Percentiles rank a stretch among this genome's conserved stretches.
These are phyloP conservation scores for Eunapius fragilis DNA, from an alignment of 37 sponge, comb jelly and placozoan genomes.

Conservation along the genomic window DNA sequence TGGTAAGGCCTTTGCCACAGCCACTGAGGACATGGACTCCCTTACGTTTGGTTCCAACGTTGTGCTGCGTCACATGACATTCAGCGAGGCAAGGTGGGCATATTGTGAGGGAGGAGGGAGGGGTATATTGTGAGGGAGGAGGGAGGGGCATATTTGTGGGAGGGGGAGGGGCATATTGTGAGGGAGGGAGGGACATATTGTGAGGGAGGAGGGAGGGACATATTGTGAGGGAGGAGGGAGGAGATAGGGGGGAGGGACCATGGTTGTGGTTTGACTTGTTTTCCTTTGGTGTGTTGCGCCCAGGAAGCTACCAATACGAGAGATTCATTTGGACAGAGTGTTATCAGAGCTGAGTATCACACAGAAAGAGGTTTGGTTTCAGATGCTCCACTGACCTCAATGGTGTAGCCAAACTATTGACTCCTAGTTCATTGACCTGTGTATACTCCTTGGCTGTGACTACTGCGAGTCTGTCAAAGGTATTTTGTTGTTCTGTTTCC, in stretches of 20 bases:
- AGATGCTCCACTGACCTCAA: neutral
- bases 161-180: too few species aligned
- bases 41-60: constrained; percentile 92
- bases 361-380: constrained; percentile 61
- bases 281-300: too few species aligned
- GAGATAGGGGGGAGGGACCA: too few species aligned
- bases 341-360: constrained; percentile 67
- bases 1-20: constrained; percentile 92
- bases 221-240: too few species aligned
- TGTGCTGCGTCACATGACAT: constrained; percentile 89
- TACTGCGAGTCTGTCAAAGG: constrained; percentile 98
- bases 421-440: constrained; percentile 93
- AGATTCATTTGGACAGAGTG: constrained; percentile 76
- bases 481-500: constrained; percentile 6
- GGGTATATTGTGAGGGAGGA: neutral
- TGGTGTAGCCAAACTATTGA: neutral
- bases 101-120: neutral
- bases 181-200: too few species aligned
- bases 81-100: constrained; percentile 92
- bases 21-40: constrained; percentile 99
- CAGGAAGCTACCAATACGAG: constrained; percentile 94
- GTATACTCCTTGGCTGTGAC: constrained; percentile 98
- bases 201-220: too few species aligned
- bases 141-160: neutral
- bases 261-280: too few species aligned